Evolutionary conservation across 1,140 invertebrate species (phyloP).

Genomic region (Scaptomyza graminum): DNA sequence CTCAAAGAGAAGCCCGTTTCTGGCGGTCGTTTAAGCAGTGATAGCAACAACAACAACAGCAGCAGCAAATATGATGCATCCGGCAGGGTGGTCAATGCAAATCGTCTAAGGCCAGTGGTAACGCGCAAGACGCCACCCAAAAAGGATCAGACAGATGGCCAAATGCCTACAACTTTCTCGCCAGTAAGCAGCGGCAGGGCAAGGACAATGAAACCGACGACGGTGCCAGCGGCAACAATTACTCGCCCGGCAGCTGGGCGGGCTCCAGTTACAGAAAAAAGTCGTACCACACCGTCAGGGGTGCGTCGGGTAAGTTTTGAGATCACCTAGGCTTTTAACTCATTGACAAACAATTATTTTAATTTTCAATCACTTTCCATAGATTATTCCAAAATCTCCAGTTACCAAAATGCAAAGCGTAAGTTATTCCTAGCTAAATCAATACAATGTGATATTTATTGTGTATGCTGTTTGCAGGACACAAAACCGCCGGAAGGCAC

Average conservation of each 20-base stretch:
- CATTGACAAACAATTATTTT: constrained; percentile 13
- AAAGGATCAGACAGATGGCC: constrained; percentile 6
- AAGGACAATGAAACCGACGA: background rate
- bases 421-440: background rate
- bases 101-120: constrained; percentile 58
- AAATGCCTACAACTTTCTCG: background rate
- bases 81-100: constrained; percentile 14
- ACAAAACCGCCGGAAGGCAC: constrained; percentile 72
- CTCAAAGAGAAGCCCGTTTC: constrained; percentile 39
- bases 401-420: constrained; percentile 61
- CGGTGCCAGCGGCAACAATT: background rate
- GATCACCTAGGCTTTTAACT: constrained; percentile 2
- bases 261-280: background rate
- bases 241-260: constrained; percentile 1
- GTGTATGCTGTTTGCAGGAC: background rate
- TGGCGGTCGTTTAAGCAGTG: constrained; percentile 29
- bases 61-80: constrained; percentile 40
- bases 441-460: background rate
- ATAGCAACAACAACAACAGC: constrained; percentile 47
- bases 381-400: constrained; percentile 57
- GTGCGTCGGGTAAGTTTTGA: constrained; percentile 9
- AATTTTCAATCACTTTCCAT: background rate
- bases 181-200: constrained; percentile 3
- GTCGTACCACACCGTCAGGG: constrained; percentile 7
- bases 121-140: constrained; percentile 54